phyloP scores from a whole-genome alignment of 1,140 invertebrate genomes.

The Panagrolaimus sp. region DNA sequence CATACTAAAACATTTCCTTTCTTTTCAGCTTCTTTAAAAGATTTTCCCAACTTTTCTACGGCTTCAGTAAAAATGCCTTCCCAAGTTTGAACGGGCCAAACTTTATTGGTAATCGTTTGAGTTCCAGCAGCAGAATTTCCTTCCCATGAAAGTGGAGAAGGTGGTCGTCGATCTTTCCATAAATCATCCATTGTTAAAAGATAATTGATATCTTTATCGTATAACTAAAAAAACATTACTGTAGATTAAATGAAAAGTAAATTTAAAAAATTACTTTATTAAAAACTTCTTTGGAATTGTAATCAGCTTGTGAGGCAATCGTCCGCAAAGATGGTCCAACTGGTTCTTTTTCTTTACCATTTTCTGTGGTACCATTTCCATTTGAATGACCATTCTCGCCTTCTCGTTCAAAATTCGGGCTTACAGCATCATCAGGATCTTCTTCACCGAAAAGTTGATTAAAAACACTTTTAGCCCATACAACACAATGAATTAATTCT shows the following conservation, averaged over 20 bases:
- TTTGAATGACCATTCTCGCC: slow-evolving; percentile 62
- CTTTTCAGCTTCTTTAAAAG: slow-evolving; percentile 34
- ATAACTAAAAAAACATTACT: slow-evolving; percentile 70
- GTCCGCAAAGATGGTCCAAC: background rate
- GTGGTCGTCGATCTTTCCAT: slow-evolving; percentile 79
- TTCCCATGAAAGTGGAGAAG: slow-evolving; percentile 69
- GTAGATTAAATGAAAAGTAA: slow-evolving; percentile 5
- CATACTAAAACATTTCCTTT: slow-evolving; percentile 32
- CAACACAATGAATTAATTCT: slow-evolving; percentile 96
- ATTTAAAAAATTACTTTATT: slow-evolving; percentile 61
- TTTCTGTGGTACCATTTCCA: slow-evolving; percentile 65
- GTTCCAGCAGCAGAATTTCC: slow-evolving; percentile 46
- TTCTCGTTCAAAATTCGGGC: slow-evolving; percentile 73
- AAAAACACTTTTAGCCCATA: slow-evolving; percentile 98
- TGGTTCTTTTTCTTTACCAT: slow-evolving; percentile 66
- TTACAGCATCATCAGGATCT: slow-evolving; percentile 92
- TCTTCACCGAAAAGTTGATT: slow-evolving; percentile 96
- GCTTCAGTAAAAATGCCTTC: slow-evolving; percentile 69
- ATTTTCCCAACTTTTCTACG: slow-evolving; percentile 63
- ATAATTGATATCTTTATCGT: slow-evolving; percentile 90
- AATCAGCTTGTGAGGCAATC: slow-evolving; percentile 64
- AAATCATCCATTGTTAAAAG: slow-evolving; percentile 86
- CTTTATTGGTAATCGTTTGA: slow-evolving; percentile 56
- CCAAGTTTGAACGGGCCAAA: slow-evolving; percentile 79
- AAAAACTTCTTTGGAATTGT: slow-evolving; percentile 70